Percentiles rank a stretch among this genome's conserved stretches.
Evolutionary conservation across 2,113 vertebrate species (phyloP).

Genomic region (Lanius ludovicianus): DNA sequence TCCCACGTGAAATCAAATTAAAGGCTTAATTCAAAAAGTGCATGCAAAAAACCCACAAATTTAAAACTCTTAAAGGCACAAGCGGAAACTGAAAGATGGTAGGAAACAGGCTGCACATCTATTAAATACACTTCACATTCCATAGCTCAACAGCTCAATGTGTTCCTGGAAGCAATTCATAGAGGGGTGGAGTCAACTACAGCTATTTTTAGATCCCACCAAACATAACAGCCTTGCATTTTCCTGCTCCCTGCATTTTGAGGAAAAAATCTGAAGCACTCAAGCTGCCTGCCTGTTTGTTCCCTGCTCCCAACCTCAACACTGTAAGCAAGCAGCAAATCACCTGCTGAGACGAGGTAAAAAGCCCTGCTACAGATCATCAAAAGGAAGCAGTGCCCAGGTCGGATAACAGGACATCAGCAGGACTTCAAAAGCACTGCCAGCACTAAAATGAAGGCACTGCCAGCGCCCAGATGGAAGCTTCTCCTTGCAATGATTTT

Average conservation of each 20-base stretch:
- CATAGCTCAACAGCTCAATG: background rate
- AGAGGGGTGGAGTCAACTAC: background rate
- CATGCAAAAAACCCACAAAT: background rate
- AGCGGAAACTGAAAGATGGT: background rate
- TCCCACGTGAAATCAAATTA: background rate
- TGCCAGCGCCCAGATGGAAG: background rate
- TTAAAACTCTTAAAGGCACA: background rate
- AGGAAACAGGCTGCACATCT: background rate
- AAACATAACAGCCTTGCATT: background rate
- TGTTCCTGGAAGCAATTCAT: background rate
- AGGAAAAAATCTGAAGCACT: background rate
- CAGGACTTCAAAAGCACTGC: background rate
- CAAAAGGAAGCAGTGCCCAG: slow-evolving; percentile 3
- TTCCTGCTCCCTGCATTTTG: background rate
- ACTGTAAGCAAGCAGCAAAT: background rate
- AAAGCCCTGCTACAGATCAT: background rate
- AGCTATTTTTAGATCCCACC: background rate
- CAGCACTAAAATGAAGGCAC: background rate
- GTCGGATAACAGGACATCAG: background rate
- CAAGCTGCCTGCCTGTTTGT: background rate
- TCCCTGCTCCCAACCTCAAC: background rate
- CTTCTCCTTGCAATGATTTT: background rate
- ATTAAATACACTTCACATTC: background rate
- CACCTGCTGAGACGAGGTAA: background rate
- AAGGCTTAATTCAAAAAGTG: background rate